phyloP scores from a whole-genome alignment of 2,888 invertebrate species.

The Abrostola triplasia region DNA sequence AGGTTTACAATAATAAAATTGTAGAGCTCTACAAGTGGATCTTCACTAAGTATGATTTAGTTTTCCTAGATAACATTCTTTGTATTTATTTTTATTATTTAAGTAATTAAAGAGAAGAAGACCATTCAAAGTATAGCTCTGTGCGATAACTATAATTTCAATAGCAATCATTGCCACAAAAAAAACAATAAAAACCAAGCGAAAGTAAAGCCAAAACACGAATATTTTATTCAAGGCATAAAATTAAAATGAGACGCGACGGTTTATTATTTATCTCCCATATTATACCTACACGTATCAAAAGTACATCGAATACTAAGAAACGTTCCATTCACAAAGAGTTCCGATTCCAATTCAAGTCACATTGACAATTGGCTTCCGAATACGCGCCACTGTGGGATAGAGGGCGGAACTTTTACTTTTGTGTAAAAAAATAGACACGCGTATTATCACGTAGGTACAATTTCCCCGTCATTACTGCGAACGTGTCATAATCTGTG shows the following conservation, averaged over 20 bases:
- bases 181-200: neutral
- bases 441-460: constrained; percentile 78
- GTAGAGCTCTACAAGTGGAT: too few species aligned
- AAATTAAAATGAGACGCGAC: constrained; percentile 12
- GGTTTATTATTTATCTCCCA: constrained; percentile 17
- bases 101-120: too few species aligned
- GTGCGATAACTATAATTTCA: too few species aligned
- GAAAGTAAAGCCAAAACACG: neutral
- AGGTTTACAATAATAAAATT: too few species aligned
- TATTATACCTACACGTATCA: constrained; percentile 31
- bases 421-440: constrained; percentile 69
- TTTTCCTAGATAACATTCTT: too few species aligned
- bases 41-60: too few species aligned
- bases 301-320: constrained; percentile 61
- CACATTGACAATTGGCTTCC: constrained; percentile 74
- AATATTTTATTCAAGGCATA: neutral
- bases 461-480: constrained; percentile 83
- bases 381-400: constrained; percentile 74
- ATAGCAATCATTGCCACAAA: neutral
- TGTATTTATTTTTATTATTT: too few species aligned
- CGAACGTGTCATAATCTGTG: constrained; percentile 83
- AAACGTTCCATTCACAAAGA: constrained; percentile 55
- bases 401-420: constrained; percentile 77
- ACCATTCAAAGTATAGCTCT: too few species aligned
- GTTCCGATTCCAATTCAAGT: constrained; percentile 70